Conservation (phyloP, 2,113 vertebrate species). For the Scopus umbretta region DNA sequence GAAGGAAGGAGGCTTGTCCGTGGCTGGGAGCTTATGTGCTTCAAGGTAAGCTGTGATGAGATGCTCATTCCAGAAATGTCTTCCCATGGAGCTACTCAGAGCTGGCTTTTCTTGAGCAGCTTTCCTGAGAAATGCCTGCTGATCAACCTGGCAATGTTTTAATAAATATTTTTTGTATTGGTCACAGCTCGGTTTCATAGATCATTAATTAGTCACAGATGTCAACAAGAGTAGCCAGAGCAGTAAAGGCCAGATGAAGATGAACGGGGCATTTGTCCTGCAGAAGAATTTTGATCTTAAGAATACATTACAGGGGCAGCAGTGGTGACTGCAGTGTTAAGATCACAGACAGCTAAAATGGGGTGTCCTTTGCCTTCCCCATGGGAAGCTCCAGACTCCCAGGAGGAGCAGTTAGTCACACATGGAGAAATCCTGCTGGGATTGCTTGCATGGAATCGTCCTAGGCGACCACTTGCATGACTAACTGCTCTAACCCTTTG, state of each 20-base stretch:
- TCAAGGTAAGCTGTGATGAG: background rate
- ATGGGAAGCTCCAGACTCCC: background rate
- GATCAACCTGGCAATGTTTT: background rate
- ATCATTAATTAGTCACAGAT: constrained; percentile 72
- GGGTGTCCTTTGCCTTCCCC: background rate
- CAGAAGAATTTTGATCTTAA: constrained; percentile 65
- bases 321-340: background rate
- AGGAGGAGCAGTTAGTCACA: background rate
- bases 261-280: constrained; percentile 28
- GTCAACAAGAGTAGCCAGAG: constrained; percentile 60
- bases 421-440: background rate
- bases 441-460: background rate
- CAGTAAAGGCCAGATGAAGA: constrained; percentile 63
- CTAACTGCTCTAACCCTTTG: background rate
- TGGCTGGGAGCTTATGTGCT: background rate
- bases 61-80: background rate
- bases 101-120: background rate
- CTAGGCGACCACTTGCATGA: background rate
- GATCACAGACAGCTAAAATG: background rate
- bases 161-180: constrained; percentile 64
- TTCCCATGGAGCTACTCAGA: background rate
- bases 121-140: background rate
- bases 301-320: constrained; percentile 3
- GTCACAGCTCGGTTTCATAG: constrained; percentile 60
- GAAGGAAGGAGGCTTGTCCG: background rate